Conservation (phyloP, 1,140 invertebrate genomes). For the Ruditapes philippinarum region DNA sequence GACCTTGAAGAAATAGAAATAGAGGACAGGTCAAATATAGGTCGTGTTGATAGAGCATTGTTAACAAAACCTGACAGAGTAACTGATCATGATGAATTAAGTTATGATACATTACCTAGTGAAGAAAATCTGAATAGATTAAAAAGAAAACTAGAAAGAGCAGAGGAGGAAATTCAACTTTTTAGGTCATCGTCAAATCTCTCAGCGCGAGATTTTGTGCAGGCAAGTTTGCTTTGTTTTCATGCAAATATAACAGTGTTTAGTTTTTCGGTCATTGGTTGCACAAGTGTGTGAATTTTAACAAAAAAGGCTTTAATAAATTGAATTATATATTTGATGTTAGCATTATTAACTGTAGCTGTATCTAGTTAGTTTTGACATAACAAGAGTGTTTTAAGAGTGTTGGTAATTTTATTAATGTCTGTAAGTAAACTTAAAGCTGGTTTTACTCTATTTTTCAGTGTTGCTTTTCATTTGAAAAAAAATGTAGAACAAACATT, state of each 20-base stretch:
- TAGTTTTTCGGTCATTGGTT: not conserved
- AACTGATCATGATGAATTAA: not conserved
- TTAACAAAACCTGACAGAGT: not conserved
- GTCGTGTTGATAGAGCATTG: conserved; percentile 29
- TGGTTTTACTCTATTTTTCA: no score
- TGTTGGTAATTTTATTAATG: no score
- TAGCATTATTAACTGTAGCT: no score
- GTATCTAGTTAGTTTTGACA: no score
- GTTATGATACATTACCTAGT: conserved; percentile 33
- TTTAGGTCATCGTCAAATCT: conserved; percentile 71
- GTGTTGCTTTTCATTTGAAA: no score
- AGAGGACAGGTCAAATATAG: conserved; percentile 20
- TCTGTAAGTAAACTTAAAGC: no score
- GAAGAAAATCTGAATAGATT: conserved; percentile 39
- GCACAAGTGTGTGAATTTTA: conserved; percentile 21
- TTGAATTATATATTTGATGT: no score
- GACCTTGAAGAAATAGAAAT: not conserved
- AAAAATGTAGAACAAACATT: no score
- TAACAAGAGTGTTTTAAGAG: no score
- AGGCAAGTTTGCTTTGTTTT: conserved; percentile 67
- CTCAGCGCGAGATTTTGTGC: conserved; percentile 78
- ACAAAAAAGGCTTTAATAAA: not conserved
- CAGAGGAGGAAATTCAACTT: conserved; percentile 67
- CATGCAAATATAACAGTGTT: no score
- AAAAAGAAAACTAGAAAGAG: conserved; percentile 25